A percentile compares a stretch with the other conserved stretches of the same genome.
These are phyloP conservation scores for Peromyscus polionotus DNA, from an alignment of 2,113 vertebrate genomes.

Conservation along the genomic window DNA sequence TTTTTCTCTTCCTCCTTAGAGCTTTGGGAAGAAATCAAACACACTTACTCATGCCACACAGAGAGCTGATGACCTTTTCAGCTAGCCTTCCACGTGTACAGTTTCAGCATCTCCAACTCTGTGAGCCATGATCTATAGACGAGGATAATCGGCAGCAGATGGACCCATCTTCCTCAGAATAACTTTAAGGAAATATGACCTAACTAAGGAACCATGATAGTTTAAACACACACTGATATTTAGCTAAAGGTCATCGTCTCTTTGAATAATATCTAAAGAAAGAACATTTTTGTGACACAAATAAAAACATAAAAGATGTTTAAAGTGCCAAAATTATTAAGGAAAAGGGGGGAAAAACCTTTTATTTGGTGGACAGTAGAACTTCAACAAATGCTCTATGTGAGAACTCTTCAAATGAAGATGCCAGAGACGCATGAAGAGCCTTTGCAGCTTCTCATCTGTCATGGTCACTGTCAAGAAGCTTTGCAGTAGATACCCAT, in stretches of 20 bases:
- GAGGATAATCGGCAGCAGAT: conserved; percentile 32
- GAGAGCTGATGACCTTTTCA: conserved; percentile 41
- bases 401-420: not conserved
- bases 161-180: not conserved
- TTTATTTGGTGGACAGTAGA: conserved; percentile 19
- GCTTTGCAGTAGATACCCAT: not conserved
- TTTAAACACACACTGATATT: conserved; percentile 53
- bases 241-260: not conserved
- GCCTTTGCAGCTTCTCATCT: conserved; percentile 56
- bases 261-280: conserved; percentile 51
- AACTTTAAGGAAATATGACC: conserved; percentile 38
- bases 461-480: conserved; percentile 71
- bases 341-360: conserved; percentile 8
- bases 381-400: conserved; percentile 51
- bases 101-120: conserved; percentile 35
- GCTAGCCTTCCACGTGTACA: not conserved
- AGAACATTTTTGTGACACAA: conserved; percentile 43
- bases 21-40: conserved; percentile 43
- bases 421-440: not conserved
- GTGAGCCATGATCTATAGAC: conserved; percentile 45
- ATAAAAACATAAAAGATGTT: conserved; percentile 45
- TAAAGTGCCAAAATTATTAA: conserved; percentile 44
- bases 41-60: conserved; percentile 3
- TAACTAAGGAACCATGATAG: conserved; percentile 26
- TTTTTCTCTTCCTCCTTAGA: conserved; percentile 28